phyloP scores from a whole-genome alignment of 92 coral and sea anemone genomes.

The Porites divaricata region DNA sequence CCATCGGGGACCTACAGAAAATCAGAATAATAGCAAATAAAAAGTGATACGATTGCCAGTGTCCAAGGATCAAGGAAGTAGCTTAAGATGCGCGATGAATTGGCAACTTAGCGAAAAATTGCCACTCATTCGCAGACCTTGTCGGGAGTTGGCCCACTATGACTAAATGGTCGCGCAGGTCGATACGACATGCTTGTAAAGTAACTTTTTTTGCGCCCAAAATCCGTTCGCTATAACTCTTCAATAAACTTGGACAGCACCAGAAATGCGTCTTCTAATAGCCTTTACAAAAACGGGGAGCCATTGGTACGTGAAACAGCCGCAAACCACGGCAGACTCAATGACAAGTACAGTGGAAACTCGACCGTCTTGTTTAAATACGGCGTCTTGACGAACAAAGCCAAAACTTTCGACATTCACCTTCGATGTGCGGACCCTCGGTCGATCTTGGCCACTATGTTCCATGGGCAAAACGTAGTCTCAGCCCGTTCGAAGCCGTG shows the following conservation, averaged over 20 bases:
- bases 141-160: slow-evolving; percentile 85
- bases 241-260: slow-evolving; percentile 13
- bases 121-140: slow-evolving; percentile 37
- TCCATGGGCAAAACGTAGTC: slow-evolving; percentile 90
- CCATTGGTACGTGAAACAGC: slow-evolving; percentile 13
- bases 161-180: slow-evolving; percentile 47
- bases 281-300: slow-evolving; percentile 29
- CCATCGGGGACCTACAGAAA: slow-evolving; percentile 83
- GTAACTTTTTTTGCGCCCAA: slow-evolving; percentile 23
- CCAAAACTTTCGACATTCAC: slow-evolving; percentile 76
- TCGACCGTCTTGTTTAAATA: slow-evolving; percentile 75
- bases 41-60: slow-evolving; percentile 10
- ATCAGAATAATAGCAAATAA: slow-evolving; percentile 42
- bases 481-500: slow-evolving; percentile 90
- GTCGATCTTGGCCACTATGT: slow-evolving; percentile 95
- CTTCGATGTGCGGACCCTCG: slow-evolving; percentile 93
- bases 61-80: slow-evolving; percentile 38
- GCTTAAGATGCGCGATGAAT: slow-evolving; percentile 12
- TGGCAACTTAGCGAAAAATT: slow-evolving; percentile 39
- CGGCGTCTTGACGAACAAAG: slow-evolving; percentile 93
- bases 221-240: slow-evolving; percentile 33
- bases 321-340: slow-evolving; percentile 45
- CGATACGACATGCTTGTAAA: slow-evolving; percentile 34
- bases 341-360: slow-evolving; percentile 23
- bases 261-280: slow-evolving; percentile 29